phyloP scores from a whole-genome alignment of 2,797 vertebrate species.

The Pseudochromis fuscus region DNA sequence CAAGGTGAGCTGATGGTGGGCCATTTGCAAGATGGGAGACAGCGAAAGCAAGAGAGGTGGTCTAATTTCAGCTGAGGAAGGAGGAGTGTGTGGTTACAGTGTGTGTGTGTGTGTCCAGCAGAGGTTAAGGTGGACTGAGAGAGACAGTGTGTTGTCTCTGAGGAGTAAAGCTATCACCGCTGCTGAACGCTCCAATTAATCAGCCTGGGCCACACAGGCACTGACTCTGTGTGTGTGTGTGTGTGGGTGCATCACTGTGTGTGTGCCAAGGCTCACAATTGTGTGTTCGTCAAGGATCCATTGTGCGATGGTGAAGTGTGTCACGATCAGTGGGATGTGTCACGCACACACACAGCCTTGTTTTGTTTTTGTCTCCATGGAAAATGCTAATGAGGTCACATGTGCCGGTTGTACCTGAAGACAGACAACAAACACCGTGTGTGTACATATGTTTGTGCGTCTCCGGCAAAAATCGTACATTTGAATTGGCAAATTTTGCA shows the following conservation, averaged over 20 bases:
- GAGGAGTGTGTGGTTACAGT: conserved; percentile 23
- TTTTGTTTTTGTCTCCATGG: conserved; percentile 63
- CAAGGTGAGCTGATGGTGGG: conserved; percentile 77
- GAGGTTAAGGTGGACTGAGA: conserved; percentile 73
- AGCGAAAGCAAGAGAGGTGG: conserved; percentile 47
- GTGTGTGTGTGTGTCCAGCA: conserved; percentile 48
- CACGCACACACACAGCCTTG: conserved; percentile 29
- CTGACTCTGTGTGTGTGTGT: conserved; percentile 15
- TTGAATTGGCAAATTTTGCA: neutral
- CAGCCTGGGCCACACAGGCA: conserved; percentile 64
- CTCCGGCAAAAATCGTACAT: neutral
- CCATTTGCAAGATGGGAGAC: conserved; percentile 65
- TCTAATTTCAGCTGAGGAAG: conserved; percentile 71
- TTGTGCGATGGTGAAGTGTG: conserved; percentile 45
- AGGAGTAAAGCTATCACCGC: conserved; percentile 78
- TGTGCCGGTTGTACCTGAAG: conserved; percentile 24
- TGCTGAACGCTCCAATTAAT: conserved; percentile 80
- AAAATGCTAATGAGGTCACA: conserved; percentile 61
- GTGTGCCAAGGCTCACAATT: neutral
- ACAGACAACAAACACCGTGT: conserved; percentile 23
- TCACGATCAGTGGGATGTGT: conserved; percentile 39
- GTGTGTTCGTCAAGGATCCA: conserved; percentile 31
- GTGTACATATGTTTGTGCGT: neutral
- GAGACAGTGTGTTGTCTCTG: conserved; percentile 75
- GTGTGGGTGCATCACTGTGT: neutral